A percentile compares a stretch with the other conserved stretches of the same genome.
Evolutionary conservation across 2,888 invertebrate species (phyloP).

Genomic region (Augiades crinisus): DNA sequence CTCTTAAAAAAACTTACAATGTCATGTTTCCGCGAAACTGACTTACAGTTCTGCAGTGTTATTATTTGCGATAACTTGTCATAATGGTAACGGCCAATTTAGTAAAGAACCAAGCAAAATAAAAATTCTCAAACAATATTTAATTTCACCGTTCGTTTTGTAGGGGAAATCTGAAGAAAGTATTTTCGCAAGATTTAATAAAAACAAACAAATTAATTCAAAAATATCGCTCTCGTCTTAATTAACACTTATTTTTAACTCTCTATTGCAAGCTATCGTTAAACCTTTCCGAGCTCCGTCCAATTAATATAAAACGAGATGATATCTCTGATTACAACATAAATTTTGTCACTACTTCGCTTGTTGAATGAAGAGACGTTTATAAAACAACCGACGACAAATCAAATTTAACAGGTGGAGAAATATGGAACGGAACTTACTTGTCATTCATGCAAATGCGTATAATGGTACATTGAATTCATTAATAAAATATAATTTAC

Average conservation of each 20-base stretch:
- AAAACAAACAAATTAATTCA: constrained; percentile 16
- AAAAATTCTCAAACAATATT: constrained; percentile 27
- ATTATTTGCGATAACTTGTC: too few relatives aligned
- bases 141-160: constrained; percentile 4
- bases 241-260: constrained; percentile 30
- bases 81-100: too few relatives aligned
- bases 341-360: constrained; percentile 51
- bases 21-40: too few relatives aligned
- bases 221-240: constrained; percentile 19
- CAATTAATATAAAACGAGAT: too few relatives aligned
- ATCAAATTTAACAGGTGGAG: background rate
- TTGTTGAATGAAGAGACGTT: constrained; percentile 51
- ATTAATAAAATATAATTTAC: too few relatives aligned
- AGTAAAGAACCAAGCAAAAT: constrained; percentile 19
- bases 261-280: constrained; percentile 52
- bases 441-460: too few relatives aligned
- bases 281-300: constrained; percentile 50
- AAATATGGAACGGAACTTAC: too few relatives aligned
- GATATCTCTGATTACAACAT: constrained; percentile 52
- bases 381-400: constrained; percentile 40
- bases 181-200: constrained; percentile 6
- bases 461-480: too few relatives aligned
- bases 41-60: too few relatives aligned
- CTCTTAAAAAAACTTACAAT: too few relatives aligned
- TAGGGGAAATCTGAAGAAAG: background rate